These are phyloP conservation scores for Cynaeus angustus DNA, from an alignment of 2,888 invertebrate species.

Conservation along the genomic window DNA sequence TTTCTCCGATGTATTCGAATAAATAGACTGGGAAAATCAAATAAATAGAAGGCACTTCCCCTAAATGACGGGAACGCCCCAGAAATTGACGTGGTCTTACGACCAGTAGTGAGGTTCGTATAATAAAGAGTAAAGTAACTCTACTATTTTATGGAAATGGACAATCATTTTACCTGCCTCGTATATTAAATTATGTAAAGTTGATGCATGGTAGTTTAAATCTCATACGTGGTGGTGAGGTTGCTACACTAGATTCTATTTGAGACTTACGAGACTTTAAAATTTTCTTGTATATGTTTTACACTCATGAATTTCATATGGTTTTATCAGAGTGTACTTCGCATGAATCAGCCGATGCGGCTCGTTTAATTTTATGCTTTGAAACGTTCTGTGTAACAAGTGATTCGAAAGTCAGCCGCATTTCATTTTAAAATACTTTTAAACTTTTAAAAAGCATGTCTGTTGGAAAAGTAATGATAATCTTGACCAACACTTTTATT, in stretches of 20 bases:
- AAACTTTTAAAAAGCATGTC: neutral
- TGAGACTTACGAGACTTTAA: conserved; percentile 11
- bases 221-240: conserved; percentile 13
- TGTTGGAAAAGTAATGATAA: too few species aligned
- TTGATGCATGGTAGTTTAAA: conserved; percentile 33
- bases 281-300: conserved; percentile 16
- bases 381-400: too few species aligned
- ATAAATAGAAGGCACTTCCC: conserved; percentile 51
- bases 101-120: conserved; percentile 12
- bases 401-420: neutral
- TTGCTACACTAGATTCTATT: conserved; percentile 28
- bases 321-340: conserved; percentile 29
- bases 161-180: conserved; percentile 4
- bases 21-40: conserved; percentile 54
- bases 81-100: conserved; percentile 49
- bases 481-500: too few species aligned
- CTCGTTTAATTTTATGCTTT: conserved; percentile 22
- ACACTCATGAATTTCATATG: conserved; percentile 34
- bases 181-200: conserved; percentile 25
- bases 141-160: conserved; percentile 14
- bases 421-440: neutral
- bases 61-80: conserved; percentile 51
- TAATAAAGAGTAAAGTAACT: neutral
- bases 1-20: conserved; percentile 48
- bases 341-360: conserved; percentile 6